Percentiles rank a stretch among this genome's conserved stretches.
These are phyloP conservation scores for Andrena hattorfiana DNA, from an alignment of 2,888 invertebrate species.

Conservation along the genomic window DNA sequence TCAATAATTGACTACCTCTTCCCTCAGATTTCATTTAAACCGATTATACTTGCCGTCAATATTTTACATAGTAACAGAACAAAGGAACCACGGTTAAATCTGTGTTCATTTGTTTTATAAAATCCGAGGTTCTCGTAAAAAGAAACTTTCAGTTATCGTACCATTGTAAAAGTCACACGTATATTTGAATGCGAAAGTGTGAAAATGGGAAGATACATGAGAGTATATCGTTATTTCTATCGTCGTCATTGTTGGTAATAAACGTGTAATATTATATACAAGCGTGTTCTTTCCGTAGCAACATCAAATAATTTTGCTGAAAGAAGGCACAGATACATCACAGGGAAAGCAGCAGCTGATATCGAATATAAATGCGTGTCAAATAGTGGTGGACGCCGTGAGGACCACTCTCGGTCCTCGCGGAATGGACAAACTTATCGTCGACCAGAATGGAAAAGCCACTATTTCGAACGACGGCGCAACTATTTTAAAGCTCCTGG, in stretches of 20 bases:
- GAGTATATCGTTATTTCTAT: constrained; percentile 56
- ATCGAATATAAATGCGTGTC: constrained; percentile 99
- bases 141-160: background rate
- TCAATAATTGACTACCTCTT: background rate
- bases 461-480: constrained; percentile 99
- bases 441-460: constrained; percentile 94
- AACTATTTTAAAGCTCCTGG: constrained; percentile 98
- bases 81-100: constrained; percentile 15
- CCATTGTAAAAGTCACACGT: constrained; percentile 10
- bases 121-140: constrained; percentile 14
- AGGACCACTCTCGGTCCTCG: constrained; percentile 99
- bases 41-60: background rate
- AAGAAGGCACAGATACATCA: constrained; percentile 98
- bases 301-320: constrained; percentile 98
- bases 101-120: constrained; percentile 50
- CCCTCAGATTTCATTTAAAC: background rate
- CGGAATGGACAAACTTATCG: constrained; percentile 99
- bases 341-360: constrained; percentile 98
- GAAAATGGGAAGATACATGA: constrained; percentile 72
- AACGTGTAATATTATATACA: background rate
- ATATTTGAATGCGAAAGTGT: constrained; percentile 18
- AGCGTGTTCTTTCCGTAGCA: constrained; percentile 87
- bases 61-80: constrained; percentile 46
- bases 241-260: constrained; percentile 7
- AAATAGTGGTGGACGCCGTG: constrained; percentile 97